A percentile compares a stretch with the other conserved stretches of the same genome.
phyloP scores from a whole-genome alignment of 2,797 vertebrate species.

The Poecilia velifera region DNA sequence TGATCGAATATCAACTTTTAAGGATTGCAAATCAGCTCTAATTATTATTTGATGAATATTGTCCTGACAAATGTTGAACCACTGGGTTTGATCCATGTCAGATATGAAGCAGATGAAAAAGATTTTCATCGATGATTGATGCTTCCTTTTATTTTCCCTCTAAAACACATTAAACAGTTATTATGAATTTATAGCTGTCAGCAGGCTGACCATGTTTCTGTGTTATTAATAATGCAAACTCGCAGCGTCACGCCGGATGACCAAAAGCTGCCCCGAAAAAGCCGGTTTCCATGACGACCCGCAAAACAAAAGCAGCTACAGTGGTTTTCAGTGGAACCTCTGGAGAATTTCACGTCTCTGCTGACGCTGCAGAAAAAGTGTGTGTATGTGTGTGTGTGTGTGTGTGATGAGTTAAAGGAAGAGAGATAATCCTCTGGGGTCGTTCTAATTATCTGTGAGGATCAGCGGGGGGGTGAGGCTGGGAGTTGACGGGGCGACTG shows the following conservation, averaged over 20 bases:
- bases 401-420: conserved; percentile 18
- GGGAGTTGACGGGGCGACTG: background rate
- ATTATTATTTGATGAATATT: background rate
- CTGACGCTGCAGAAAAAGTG: conserved; percentile 66
- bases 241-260: conserved; percentile 45
- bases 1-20: background rate
- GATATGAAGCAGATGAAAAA: background rate
- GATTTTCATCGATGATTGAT: conserved; percentile 24
- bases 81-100: background rate
- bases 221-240: conserved; percentile 69
- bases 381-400: no score
- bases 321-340: conserved; percentile 17
- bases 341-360: conserved; percentile 50
- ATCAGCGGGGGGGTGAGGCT: conserved; percentile 69
- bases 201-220: conserved; percentile 50
- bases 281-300: conserved; percentile 17
- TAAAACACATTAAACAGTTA: conserved; percentile 54
- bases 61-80: no score
- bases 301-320: conserved; percentile 29
- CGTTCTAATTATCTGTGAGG: conserved; percentile 78
- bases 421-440: conserved; percentile 62
- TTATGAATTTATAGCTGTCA: conserved; percentile 52
- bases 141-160: conserved; percentile 26
- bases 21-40: background rate
- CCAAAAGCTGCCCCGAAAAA: conserved; percentile 43